Percentiles rank a stretch among this genome's conserved stretches.
These are phyloP conservation scores for Drosophila fungiperda DNA, from an alignment of 2,888 invertebrate genomes.

Conservation along the genomic window DNA sequence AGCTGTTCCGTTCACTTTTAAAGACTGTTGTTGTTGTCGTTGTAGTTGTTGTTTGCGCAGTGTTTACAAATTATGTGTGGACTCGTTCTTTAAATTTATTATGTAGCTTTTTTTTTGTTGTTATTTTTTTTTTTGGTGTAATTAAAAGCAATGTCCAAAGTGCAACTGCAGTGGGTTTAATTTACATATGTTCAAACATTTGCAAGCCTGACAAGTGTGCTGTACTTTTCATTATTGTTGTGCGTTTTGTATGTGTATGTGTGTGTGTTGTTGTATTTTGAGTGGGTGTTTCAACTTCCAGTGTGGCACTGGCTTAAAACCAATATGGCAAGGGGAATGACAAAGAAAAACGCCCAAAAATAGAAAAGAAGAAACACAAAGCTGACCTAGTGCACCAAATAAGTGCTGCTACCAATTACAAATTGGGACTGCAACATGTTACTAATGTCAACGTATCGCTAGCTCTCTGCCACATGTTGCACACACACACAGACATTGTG, in stretches of 20 bases:
- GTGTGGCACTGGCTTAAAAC: conserved; percentile 56
- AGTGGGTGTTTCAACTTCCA: conserved; percentile 75
- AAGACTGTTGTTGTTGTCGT: conserved; percentile 35
- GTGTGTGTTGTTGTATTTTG: conserved; percentile 33
- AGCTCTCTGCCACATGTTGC: conserved; percentile 33
- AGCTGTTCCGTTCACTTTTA: conserved; percentile 61
- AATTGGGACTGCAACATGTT: conserved; percentile 31
- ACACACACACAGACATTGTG: conserved; percentile 43
- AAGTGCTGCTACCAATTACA: conserved; percentile 5
- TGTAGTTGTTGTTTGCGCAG: conserved; percentile 24
- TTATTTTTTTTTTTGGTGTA: conserved; percentile 53
- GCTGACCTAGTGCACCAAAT: conserved; percentile 54
- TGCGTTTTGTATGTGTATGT: conserved; percentile 54
- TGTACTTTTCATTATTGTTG: conserved; percentile 15
- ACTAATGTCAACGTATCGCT: conserved; percentile 4
- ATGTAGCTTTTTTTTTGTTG: conserved; percentile 7
- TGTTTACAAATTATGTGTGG: conserved; percentile 44
- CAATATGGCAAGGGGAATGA: conserved; percentile 26
- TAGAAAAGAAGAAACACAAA: conserved; percentile 12
- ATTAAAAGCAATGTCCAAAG: conserved; percentile 77
- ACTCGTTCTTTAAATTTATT: conserved; percentile 52
- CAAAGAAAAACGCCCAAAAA: conserved; percentile 46
- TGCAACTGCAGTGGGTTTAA: conserved; percentile 73
- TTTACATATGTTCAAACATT: conserved; percentile 73
- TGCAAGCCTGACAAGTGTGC: conserved; percentile 44